Percentiles rank a stretch among this genome's conserved stretches.
phyloP scores from a whole-genome alignment of 2,888 invertebrate species.

The Drepana falcataria region DNA sequence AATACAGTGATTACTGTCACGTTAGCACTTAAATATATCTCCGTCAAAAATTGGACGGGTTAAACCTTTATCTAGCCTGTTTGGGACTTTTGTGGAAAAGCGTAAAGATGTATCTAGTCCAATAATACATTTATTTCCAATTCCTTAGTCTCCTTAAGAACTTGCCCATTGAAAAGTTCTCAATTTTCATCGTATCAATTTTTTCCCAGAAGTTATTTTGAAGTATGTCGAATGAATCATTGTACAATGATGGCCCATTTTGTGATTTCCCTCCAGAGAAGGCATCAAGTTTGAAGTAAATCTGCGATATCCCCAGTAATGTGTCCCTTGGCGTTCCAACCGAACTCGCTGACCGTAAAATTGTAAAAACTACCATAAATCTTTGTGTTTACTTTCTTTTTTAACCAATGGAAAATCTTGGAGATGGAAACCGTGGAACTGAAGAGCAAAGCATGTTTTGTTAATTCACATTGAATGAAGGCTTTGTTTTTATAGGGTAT shows the following conservation, averaged over 20 bases:
- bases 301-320: conserved; percentile 70
- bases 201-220: conserved; percentile 18
- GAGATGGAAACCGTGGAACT: conserved; percentile 9
- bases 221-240: conserved; percentile 46
- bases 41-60: too few relatives aligned
- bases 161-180: background rate
- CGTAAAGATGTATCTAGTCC: too few relatives aligned
- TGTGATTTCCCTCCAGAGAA: conserved; percentile 69
- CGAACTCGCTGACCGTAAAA: conserved; percentile 74
- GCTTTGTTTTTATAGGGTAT: too few relatives aligned
- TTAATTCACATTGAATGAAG: too few relatives aligned
- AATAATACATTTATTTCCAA: background rate
- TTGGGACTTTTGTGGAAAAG: too few relatives aligned
- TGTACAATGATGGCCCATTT: conserved; percentile 57
- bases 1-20: too few relatives aligned
- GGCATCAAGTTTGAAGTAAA: conserved; percentile 72
- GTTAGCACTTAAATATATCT: too few relatives aligned
- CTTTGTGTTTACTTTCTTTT: conserved; percentile 48
- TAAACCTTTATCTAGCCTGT: too few relatives aligned
- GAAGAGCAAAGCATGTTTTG: background rate
- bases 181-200: background rate
- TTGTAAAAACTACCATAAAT: conserved; percentile 76
- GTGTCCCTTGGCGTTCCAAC: conserved; percentile 62
- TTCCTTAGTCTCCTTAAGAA: too few relatives aligned
- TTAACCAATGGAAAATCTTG: conserved; percentile 16